Conservation (phyloP, 2,797 vertebrate species). For the Furcifer pardalis region DNA sequence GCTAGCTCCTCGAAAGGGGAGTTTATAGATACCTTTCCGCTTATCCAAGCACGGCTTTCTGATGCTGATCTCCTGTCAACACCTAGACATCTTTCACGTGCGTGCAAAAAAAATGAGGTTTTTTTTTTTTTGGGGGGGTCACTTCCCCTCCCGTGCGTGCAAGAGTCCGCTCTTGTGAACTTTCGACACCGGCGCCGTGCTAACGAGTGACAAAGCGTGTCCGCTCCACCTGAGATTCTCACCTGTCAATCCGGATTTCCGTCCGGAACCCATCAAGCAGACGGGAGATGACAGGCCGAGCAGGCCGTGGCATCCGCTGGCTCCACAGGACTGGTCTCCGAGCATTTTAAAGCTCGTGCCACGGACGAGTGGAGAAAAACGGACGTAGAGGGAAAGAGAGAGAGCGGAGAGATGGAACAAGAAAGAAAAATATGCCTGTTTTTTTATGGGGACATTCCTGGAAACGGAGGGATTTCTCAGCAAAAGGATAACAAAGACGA, state of each 20-base stretch:
- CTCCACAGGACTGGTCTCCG: conserved; percentile 26
- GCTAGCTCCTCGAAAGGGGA: no score
- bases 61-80: no score
- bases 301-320: background rate
- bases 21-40: no score
- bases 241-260: background rate
- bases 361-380: background rate
- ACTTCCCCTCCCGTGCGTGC: no score
- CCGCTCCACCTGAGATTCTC: background rate
- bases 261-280: background rate
- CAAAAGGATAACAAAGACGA: no score
- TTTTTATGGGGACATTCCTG: no score
- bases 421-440: background rate
- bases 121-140: no score
- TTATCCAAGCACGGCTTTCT: no score
- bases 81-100: no score
- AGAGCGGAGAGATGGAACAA: background rate
- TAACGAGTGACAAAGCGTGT: accelerated
- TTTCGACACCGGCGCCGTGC: accelerated
- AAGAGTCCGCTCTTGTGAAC: background rate
- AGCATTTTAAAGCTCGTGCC: background rate
- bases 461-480: no score
- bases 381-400: background rate
- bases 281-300: background rate
- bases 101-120: background rate